phyloP scores from a whole-genome alignment of 2,797 vertebrate species.

The Anguilla megastoma region DNA sequence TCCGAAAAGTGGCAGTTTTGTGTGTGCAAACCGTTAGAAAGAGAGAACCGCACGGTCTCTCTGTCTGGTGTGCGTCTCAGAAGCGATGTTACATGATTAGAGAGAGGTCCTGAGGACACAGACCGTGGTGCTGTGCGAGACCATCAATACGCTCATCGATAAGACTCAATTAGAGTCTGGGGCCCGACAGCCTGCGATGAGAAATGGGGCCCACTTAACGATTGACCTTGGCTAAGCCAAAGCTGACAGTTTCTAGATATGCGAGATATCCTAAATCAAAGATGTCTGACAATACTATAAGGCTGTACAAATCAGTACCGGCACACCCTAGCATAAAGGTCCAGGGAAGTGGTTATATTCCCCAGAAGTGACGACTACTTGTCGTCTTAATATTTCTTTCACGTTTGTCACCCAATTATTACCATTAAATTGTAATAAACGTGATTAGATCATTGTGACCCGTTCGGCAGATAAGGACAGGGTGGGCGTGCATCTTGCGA shows the following conservation, averaged over 20 bases:
- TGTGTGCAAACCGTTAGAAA: background rate
- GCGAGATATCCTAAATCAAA: background rate
- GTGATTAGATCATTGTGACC: too few relatives aligned
- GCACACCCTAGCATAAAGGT: background rate
- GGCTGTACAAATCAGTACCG: background rate
- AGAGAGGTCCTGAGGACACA: background rate
- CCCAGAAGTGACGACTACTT: too few relatives aligned
- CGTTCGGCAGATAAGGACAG: too few relatives aligned
- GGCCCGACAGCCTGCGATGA: background rate
- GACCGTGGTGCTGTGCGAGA: background rate
- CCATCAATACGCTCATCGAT: background rate
- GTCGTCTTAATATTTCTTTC: too few relatives aligned
- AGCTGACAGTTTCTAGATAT: background rate
- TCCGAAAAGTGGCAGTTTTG: too few relatives aligned
- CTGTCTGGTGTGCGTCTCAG: background rate
- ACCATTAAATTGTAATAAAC: too few relatives aligned
- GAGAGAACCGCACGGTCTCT: background rate
- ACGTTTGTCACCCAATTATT: too few relatives aligned
- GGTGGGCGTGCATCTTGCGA: too few relatives aligned
- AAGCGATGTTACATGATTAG: background rate
- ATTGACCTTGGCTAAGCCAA: background rate
- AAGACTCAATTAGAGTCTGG: background rate
- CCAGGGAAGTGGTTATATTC: too few relatives aligned
- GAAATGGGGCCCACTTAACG: background rate
- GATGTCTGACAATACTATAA: background rate